These are phyloP conservation scores for Cnemophilus loriae DNA, from an alignment of 2,113 vertebrate genomes.

Conservation along the genomic window DNA sequence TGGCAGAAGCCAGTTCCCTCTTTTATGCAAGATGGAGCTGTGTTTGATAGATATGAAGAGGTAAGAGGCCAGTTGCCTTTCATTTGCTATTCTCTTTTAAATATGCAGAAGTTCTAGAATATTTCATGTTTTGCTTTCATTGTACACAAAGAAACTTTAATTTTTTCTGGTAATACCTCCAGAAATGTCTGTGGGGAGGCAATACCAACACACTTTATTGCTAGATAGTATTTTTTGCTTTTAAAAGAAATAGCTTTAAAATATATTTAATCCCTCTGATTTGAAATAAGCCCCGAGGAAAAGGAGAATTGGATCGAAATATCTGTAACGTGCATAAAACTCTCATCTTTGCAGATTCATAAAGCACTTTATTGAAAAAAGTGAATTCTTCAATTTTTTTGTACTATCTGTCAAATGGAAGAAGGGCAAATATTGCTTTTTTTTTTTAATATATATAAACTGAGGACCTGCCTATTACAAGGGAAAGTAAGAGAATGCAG, in stretches of 20 bases:
- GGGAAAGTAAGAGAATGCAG: not conserved
- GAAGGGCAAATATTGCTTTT: not conserved
- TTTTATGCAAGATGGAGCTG: constrained; percentile 92
- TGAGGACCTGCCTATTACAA: not conserved
- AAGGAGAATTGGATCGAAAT: not conserved
- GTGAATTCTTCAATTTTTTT: not conserved
- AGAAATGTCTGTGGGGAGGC: not conserved
- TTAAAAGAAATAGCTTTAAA: not conserved
- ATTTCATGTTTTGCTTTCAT: not conserved
- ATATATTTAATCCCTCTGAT: constrained; percentile 7
- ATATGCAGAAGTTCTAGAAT: not conserved
- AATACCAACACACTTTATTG: not conserved
- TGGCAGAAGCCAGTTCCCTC: constrained; percentile 94
- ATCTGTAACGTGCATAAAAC: not conserved
- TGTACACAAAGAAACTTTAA: not conserved
- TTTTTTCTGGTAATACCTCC: not conserved
- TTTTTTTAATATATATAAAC: not conserved
- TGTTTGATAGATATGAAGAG: constrained; percentile 97
- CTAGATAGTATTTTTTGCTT: not conserved
- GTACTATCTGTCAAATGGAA: not conserved
- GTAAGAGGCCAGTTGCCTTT: constrained; percentile 72
- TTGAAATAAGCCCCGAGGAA: not conserved
- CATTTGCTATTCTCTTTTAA: not conserved
- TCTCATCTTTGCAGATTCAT: not conserved
- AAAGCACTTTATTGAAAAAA: not conserved